phyloP scores from a whole-genome alignment of 1,140 invertebrate genomes.

The Cepaea nemoralis region DNA sequence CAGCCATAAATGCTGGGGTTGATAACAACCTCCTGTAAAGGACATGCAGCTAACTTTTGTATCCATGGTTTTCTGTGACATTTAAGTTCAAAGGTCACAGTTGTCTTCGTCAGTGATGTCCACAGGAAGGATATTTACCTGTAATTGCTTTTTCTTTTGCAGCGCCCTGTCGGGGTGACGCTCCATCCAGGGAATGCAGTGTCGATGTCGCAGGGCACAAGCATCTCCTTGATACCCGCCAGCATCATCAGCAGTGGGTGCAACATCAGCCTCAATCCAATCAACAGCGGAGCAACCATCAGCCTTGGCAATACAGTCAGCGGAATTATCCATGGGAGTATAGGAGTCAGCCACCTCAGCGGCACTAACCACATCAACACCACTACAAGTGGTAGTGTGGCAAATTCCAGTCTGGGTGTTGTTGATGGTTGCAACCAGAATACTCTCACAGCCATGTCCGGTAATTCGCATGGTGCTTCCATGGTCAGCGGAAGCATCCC shows the following conservation, averaged over 20 bases:
- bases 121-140: too few species aligned
- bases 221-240: constrained; percentile 28
- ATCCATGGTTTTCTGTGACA: too few species aligned
- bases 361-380: not conserved
- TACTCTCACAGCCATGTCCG: not conserved
- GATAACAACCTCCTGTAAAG: too few species aligned
- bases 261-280: constrained; percentile 19
- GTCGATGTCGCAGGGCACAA: constrained; percentile 21
- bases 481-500: not conserved
- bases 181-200: constrained; percentile 18
- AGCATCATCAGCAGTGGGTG: constrained; percentile 24
- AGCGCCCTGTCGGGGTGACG: constrained; percentile 29
- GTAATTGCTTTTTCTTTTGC: too few species aligned
- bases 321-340: constrained; percentile 9
- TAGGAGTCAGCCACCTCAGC: constrained; percentile 9
- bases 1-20: too few species aligned
- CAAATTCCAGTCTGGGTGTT: not conserved
- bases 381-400: not conserved
- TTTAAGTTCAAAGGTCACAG: too few species aligned
- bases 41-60: too few species aligned
- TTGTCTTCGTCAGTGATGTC: too few species aligned
- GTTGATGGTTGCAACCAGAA: not conserved
- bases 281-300: constrained; percentile 6
- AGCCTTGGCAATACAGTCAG: not conserved
- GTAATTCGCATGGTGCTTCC: not conserved